phyloP scores from a whole-genome alignment of 2,888 invertebrate genomes.

The Dolichomitus sp. region DNA sequence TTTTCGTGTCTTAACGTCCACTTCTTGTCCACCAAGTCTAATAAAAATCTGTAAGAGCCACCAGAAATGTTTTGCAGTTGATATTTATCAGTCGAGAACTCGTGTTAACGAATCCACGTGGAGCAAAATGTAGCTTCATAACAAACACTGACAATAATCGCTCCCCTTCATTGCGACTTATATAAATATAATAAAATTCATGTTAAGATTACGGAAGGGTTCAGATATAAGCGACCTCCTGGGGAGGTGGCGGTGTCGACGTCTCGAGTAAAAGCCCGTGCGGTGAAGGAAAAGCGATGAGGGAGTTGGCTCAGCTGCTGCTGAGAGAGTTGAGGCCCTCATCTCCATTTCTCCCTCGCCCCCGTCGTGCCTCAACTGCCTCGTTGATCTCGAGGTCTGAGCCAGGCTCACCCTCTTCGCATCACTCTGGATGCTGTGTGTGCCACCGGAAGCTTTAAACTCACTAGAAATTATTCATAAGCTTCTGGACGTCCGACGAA shows the following conservation, averaged over 20 bases:
- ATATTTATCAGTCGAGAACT: not conserved
- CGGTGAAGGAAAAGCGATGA: slow-evolving; percentile 46
- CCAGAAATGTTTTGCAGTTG: not conserved
- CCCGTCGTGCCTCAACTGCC: slow-evolving; percentile 27
- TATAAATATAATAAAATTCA: slow-evolving; percentile 49
- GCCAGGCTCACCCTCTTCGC: slow-evolving; percentile 1
- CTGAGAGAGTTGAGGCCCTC: slow-evolving; percentile 42
- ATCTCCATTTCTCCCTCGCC: slow-evolving; percentile 35
- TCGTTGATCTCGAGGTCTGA: slow-evolving; percentile 31
- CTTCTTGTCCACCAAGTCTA: not conserved
- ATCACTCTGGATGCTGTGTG: slow-evolving; percentile 35
- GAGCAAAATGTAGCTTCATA: slow-evolving; percentile 4
- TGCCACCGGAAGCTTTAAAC: slow-evolving; percentile 60
- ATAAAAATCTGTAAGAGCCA: not conserved
- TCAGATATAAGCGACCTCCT: slow-evolving; percentile 19
- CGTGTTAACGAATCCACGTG: not conserved
- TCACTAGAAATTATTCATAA: slow-evolving; percentile 64
- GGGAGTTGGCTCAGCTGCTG: slow-evolving; percentile 54
- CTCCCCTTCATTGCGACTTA: slow-evolving; percentile 27
- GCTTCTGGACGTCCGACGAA: slow-evolving; percentile 55
- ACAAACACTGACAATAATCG: slow-evolving; percentile 12
- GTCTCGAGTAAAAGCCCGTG: slow-evolving; percentile 44
- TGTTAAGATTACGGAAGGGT: slow-evolving; percentile 34
- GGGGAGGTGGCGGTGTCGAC: slow-evolving; percentile 40
- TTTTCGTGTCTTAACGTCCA: not conserved